Percentiles rank a stretch among this genome's conserved stretches.
Conservation (phyloP, 2,797 vertebrate species). For the Halcyon badia region DNA sequence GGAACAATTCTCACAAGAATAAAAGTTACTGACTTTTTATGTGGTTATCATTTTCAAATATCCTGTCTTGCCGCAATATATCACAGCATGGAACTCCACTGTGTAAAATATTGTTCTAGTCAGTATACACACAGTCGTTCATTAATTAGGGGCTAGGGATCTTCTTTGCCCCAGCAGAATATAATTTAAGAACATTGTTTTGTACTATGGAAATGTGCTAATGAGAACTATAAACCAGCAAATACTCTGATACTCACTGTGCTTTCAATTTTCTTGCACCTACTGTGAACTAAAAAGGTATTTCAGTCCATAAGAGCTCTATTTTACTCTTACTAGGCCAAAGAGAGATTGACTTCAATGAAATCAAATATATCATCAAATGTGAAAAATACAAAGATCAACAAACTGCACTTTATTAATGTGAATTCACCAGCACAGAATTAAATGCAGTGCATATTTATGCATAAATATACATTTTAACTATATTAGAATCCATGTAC, state of each 20-base stretch:
- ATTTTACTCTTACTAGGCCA: background rate
- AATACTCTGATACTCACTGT: slow-evolving; percentile 19
- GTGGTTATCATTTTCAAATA: background rate
- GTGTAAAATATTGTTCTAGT: slow-evolving; percentile 32
- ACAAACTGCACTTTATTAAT: slow-evolving; percentile 27
- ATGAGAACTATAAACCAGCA: slow-evolving; percentile 48
- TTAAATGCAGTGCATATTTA: slow-evolving; percentile 14
- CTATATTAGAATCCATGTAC: background rate
- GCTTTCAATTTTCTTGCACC: slow-evolving; percentile 41
- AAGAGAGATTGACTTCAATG: background rate
- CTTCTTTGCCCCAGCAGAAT: slow-evolving; percentile 18
- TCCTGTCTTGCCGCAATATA: background rate
- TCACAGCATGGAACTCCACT: slow-evolving; percentile 28
- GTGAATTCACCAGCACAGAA: background rate
- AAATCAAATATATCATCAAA: background rate
- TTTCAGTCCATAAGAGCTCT: background rate
- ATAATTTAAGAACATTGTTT: background rate
- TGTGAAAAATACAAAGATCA: slow-evolving; percentile 22
- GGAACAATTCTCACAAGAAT: slow-evolving; percentile 24
- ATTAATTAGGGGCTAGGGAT: slow-evolving; percentile 56
- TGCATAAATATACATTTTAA: slow-evolving; percentile 29
- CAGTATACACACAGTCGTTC: background rate
- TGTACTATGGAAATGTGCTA: slow-evolving; percentile 34
- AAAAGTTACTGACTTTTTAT: slow-evolving; percentile 25
- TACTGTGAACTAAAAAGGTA: slow-evolving; percentile 44